A percentile compares a stretch with the other conserved stretches of the same genome.
phyloP scores from a whole-genome alignment of 2,113 vertebrate species.

The Sardina pilchardus region DNA sequence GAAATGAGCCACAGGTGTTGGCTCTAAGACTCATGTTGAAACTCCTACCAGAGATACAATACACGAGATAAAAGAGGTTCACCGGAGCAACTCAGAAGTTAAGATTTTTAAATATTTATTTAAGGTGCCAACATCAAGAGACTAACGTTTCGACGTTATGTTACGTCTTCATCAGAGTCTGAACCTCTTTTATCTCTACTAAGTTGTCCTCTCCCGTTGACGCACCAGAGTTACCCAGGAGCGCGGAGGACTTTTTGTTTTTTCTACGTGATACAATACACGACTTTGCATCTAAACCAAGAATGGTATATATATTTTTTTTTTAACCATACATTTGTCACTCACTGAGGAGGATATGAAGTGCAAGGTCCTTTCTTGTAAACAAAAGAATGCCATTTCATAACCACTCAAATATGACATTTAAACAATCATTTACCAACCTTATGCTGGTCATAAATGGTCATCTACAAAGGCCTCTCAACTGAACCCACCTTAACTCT shows the following conservation, averaged over 20 bases:
- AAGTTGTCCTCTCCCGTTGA: too few relatives aligned
- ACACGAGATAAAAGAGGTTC: too few relatives aligned
- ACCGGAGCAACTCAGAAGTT: too few relatives aligned
- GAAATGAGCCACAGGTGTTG: neutral
- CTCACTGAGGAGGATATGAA: neutral
- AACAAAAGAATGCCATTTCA: neutral
- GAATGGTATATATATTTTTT: neutral
- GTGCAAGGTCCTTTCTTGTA: neutral
- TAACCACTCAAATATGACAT: neutral
- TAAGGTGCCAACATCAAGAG: too few relatives aligned
- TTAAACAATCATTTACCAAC: neutral
- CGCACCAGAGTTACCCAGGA: too few relatives aligned
- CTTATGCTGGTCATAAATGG: neutral
- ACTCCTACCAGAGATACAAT: neutral
- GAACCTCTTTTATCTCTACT: too few relatives aligned
- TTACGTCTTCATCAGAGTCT: too few relatives aligned
- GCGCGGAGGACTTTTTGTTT: too few relatives aligned
- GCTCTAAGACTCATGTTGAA: neutral
- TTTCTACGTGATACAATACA: too few relatives aligned
- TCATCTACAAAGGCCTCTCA: neutral
- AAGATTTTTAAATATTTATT: too few relatives aligned
- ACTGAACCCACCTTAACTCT: slow-evolving; percentile 67
- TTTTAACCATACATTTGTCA: neutral
- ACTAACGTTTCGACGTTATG: too few relatives aligned
- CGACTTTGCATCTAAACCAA: neutral